Conservation (phyloP, 2,888 invertebrate species). For the Alcis repandata region DNA sequence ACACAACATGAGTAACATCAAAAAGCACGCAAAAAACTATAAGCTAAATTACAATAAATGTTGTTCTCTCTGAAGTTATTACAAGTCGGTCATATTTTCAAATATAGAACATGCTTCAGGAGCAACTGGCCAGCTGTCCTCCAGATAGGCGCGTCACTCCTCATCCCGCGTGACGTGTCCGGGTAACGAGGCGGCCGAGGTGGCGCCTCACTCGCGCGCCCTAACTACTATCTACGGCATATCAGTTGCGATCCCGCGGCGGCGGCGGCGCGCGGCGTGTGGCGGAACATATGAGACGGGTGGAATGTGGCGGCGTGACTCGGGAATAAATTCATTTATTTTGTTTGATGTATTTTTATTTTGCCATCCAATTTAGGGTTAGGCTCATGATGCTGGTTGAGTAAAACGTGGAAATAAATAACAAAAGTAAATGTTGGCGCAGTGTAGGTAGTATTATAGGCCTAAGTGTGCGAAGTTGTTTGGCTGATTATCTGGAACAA, state of each 20-base stretch:
- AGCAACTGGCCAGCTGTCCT: neutral
- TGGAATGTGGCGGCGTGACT: neutral
- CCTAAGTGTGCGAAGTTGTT: too few relatives aligned
- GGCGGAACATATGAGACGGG: neutral
- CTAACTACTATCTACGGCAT: conserved; percentile 8
- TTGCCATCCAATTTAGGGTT: neutral
- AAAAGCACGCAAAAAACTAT: too few relatives aligned
- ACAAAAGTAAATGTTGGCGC: too few relatives aligned
- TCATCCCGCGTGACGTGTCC: neutral
- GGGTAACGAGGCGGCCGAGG: neutral
- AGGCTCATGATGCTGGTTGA: neutral
- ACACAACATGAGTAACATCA: too few relatives aligned
- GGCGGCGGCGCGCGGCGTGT: too few relatives aligned
- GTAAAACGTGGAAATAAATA: too few relatives aligned
- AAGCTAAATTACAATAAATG: too few relatives aligned
- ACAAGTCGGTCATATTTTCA: conserved; percentile 11
- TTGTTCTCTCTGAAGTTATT: conserved; percentile 17
- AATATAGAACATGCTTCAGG: too few relatives aligned
- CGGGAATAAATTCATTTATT: neutral
- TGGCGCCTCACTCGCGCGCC: neutral
- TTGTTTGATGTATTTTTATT: neutral
- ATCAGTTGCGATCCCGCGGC: neutral
- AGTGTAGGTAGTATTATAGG: too few relatives aligned
- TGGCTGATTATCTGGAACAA: too few relatives aligned
- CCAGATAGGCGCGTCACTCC: neutral